Evolutionary conservation across 1,140 invertebrate genomes (phyloP), one percentile per base, ranked within the genome.

Genomic region (Metaphire vulgaris): DNA sequence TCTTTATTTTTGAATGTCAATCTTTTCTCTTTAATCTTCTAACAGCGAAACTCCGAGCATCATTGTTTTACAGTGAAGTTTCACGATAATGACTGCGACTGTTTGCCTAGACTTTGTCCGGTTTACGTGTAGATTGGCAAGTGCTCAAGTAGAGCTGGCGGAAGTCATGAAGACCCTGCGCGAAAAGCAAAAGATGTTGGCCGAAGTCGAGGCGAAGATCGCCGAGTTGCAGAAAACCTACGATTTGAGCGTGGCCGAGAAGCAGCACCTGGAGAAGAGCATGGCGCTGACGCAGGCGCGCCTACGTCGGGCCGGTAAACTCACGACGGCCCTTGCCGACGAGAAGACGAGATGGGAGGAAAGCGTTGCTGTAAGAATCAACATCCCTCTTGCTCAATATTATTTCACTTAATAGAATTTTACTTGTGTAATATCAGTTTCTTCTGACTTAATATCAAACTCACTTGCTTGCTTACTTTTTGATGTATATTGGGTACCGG

Each of bases 311-410:
- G 93, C 94, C 0, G 92, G 91, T 0, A 89, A 92, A 79, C 86
- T 96, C 0, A 95, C 93, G 1, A 90, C 92, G 2, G 93, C 93
- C 26, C 86, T 96, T 0, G 90, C 91, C 0, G 92, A 95, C 82
- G 93, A 95, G 83, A 91, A 93, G 84, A 86, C 90, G 2, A 88
- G 92, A 67, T 96, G 93, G 93, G 89, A 91, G 76, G 88, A 91
- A 74, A 89, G 89, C 65, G 91, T 93, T 2, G 87, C 90, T 85
- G 91, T 92, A 84, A 78, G 78, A 32, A 78, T 69, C 26, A n/a
- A n/a, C n/a, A n/a, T n/a, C n/a, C n/a, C n/a, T n/a, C n/a, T n/a
- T n/a, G 26, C 64, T 26, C 16, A 16, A 26, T 65, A 65, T 65
- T 65, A 0, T 65, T 65, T 65, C 64, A 1, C 1, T 28, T 26